Conservation (phyloP, 2,888 invertebrate species). For the Exocentrus adspersus region DNA sequence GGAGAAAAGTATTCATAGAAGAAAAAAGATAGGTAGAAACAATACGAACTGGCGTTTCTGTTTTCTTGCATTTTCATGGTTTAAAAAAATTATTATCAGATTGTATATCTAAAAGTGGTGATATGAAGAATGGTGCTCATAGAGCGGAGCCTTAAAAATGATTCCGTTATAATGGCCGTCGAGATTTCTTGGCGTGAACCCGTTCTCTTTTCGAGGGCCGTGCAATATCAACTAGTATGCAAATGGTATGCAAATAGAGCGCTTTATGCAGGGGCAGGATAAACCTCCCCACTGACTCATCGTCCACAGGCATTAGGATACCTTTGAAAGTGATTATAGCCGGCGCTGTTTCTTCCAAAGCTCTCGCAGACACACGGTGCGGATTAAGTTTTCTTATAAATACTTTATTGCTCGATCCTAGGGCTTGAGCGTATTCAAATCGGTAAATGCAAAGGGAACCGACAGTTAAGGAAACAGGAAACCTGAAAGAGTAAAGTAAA, state of each 20-base stretch:
- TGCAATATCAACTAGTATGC: constrained; percentile 45
- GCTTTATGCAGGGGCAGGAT: constrained; percentile 45
- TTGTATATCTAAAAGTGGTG: too few species aligned
- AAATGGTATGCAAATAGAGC: constrained; percentile 51
- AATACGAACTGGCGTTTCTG: too few species aligned
- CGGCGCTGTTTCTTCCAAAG: constrained; percentile 48
- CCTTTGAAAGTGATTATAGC: constrained; percentile 50
- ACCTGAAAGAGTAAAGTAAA: neutral
- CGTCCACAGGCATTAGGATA: constrained; percentile 47
- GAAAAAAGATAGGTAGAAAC: too few species aligned
- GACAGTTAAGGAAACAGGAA: neutral
- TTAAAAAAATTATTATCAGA: too few species aligned
- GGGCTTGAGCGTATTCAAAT: constrained; percentile 19
- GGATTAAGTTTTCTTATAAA: constrained; percentile 41
- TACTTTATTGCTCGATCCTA: constrained; percentile 33
- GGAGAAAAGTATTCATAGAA: neutral
- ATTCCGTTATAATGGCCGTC: constrained; percentile 21
- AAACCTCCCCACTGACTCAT: constrained; percentile 49
- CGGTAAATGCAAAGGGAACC: neutral
- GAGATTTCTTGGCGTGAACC: constrained; percentile 22
- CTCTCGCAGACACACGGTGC: constrained; percentile 43
- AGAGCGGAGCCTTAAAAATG: constrained; percentile 19
- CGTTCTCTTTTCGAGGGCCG: constrained; percentile 22
- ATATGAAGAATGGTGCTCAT: too few species aligned
- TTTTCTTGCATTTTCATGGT: too few species aligned